Evolutionary conservation across 2,113 vertebrate species (phyloP), one percentile per base, ranked within the genome.

Genomic region (Gopherus flavomarginatus): DNA sequence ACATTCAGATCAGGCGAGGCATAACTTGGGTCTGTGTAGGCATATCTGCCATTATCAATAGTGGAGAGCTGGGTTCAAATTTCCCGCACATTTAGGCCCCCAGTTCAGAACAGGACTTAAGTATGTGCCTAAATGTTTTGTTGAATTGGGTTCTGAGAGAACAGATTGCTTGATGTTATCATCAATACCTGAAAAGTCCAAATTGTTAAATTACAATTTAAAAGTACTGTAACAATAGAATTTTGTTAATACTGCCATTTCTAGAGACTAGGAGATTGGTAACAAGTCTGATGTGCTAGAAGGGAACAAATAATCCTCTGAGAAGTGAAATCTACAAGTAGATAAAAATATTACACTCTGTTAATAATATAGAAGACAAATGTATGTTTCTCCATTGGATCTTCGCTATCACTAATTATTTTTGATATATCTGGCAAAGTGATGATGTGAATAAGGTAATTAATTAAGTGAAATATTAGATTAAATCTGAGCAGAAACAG

Each of bases 361-460:
- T 92, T 90, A 83, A 54, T 72, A 88, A 69, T 2, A 89, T 57
- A 85, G 6, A 57, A 72, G 14, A 44, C 81, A 44, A 78, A 5
- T 22, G 6, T 19, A 78, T n/a, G 29, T 5, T 92, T 62, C 88
- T 75, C 57, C 90, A 16, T 88, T 88, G 47, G 49, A 52, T 49
- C 53, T 80, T 1, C 2, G 12, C 29, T 93, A 85, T 54, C 44
- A 54, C 97, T 97, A 97, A 96, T 97, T 95, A 97, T 90, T 91
- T 42, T 86, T 94, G 44, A 75, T 93, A 93, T 91, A 97, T 90
- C 47, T 79, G 54, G 38, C 78, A 96, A 94, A 91, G 11, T 44
- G 86, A 21, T 16, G 5, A 5, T 90, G 44, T 72, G 54, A 90
- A 57, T 2, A 86, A 4, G 52, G 52, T 92, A 94, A 93, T 97